These are phyloP conservation scores for Elegia similella DNA, from an alignment of 2,888 invertebrate species.

Conservation along the genomic window DNA sequence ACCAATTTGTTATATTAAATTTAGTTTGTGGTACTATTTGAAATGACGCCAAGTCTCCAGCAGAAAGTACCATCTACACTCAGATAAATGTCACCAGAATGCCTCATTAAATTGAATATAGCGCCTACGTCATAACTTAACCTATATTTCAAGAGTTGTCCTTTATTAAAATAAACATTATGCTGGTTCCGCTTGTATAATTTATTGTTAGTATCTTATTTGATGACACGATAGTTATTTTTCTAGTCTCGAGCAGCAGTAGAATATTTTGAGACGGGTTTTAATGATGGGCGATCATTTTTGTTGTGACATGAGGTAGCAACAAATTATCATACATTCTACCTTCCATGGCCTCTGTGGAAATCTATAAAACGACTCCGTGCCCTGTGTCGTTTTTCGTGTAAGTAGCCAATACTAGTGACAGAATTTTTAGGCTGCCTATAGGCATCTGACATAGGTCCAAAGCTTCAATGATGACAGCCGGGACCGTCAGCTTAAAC, in stretches of 20 bases:
- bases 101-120: slow-evolving; percentile 60
- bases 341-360: no score
- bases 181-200: slow-evolving; percentile 34
- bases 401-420: no score
- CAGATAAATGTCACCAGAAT: slow-evolving; percentile 61
- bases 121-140: slow-evolving; percentile 50
- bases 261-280: slow-evolving; percentile 17
- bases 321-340: no score
- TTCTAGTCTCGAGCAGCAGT: slow-evolving; percentile 24
- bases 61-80: slow-evolving; percentile 54
- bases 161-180: slow-evolving; percentile 40
- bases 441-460: no score
- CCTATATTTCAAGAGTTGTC: slow-evolving; percentile 48
- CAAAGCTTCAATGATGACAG: no score
- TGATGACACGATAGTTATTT: slow-evolving; percentile 33
- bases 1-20: slow-evolving; percentile 53
- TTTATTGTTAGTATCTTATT: slow-evolving; percentile 34
- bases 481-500: no score
- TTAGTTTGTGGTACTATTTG: slow-evolving; percentile 58
- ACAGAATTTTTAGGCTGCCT: no score
- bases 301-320: no score
- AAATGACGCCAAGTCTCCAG: slow-evolving; percentile 65
- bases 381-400: no score
- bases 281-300: neutral
- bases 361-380: no score